Base-by-base conservation (phyloP, 2,113 vertebrate genomes). In the Cyrtonyx montezumae region DNA sequence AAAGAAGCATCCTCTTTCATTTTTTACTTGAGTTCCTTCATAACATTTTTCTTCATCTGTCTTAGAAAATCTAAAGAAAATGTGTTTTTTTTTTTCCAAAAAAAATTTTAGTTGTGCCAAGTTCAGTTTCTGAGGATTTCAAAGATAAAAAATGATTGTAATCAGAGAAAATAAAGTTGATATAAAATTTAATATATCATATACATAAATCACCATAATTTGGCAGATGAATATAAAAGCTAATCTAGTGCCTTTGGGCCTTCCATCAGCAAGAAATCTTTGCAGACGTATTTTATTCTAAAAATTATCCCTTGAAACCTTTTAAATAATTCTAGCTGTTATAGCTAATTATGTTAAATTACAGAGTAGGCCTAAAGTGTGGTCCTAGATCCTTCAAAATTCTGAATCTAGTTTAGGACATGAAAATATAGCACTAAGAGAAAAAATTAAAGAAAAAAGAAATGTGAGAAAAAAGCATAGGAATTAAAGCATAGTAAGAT, bases 291-390 rank as follows among this genome's bases (percentile, higher is more conserved):
- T 86, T 86, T 88, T 36, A 79, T 82, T 83, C 63, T 23, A 40
- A 86, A 83, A 91, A 85, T 61, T 85, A 74, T 83, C 22, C 61
- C 79, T 83, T 80, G 56, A 78, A 96, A 92, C 21, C 36, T 79
- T 71, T 84, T 92, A 70, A 91, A 94, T 85, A 94, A 91, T 91
- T 88, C 79, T 49, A 74, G 22, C 48, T 61, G 84, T 87, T 94
- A 70, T 80, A 83, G 74, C 6, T 92, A 94, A 92, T 91, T 71
- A 88, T 84, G 6, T 78, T 87, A 77, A 85, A 94, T 94, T 92
- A 56, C 26, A 68, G 56, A 70, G 61, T 51, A 91, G 46, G 84
- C 82, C 79, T 88, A 49, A 85, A 93, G 73, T 73, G 28, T 11
- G 11, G 45, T 83, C 51, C 37, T 90, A 55, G 55, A 83, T 68